These are phyloP conservation scores for Orthonychiurus folsomi DNA, from an alignment of 2,888 invertebrate species.

Conservation along the genomic window DNA sequence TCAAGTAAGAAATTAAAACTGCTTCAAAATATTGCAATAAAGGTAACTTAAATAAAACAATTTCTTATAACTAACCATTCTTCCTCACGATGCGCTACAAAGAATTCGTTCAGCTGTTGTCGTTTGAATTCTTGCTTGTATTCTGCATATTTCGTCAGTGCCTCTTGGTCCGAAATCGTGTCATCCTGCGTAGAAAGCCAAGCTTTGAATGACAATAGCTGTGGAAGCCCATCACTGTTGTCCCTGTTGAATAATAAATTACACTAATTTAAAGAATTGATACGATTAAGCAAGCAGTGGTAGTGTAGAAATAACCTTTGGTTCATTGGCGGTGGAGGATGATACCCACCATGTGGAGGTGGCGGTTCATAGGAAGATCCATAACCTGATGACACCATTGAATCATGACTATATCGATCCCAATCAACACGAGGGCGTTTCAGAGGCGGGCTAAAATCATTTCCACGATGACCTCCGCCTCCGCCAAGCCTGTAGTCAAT, in stretches of 20 bases:
- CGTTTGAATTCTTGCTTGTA: constrained; percentile 95
- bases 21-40: no score
- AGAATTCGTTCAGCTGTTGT: constrained; percentile 96
- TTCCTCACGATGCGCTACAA: constrained; percentile 97
- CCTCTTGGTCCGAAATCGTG: constrained; percentile 92
- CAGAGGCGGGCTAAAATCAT: constrained; percentile 40
- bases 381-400: constrained; percentile 30
- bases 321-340: constrained; percentile 41
- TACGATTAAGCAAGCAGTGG: constrained; percentile 2
- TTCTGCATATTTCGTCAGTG: constrained; percentile 92
- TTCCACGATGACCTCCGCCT: constrained; percentile 25
- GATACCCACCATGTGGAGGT: background rate
- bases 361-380: constrained; percentile 28
- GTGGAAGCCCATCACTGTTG: constrained; percentile 53
- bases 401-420: constrained; percentile 36
- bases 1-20: no score
- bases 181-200: constrained; percentile 95
- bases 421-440: constrained; percentile 38
- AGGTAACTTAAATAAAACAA: no score
- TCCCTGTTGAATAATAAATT: no score
- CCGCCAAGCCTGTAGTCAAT: constrained; percentile 40
- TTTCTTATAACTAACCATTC: constrained; percentile 99
- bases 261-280: background rate
- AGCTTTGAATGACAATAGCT: constrained; percentile 94
- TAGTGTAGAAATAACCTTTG: constrained; percentile 50